These are phyloP conservation scores for Galleria mellonella DNA, from an alignment of 1,140 invertebrate species.

Conservation along the genomic window DNA sequence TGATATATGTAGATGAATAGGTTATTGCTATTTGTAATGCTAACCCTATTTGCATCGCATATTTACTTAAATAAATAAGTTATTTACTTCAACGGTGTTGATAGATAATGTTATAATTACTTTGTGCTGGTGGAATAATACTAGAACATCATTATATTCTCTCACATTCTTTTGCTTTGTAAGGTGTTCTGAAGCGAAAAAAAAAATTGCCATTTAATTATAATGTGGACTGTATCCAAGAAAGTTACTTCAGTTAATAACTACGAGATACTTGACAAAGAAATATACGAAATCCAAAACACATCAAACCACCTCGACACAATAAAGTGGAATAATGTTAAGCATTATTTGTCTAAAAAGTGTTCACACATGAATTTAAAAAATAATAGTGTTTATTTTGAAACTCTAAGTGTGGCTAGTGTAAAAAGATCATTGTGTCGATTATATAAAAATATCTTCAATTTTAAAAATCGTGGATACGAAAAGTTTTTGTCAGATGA, in stretches of 20 bases:
- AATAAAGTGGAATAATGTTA: conserved; percentile 33
- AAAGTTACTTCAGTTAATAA: conserved; percentile 12
- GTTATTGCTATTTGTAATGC: not conserved
- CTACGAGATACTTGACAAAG: conserved; percentile 15
- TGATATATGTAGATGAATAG: too few relatives aligned
- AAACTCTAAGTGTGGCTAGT: conserved; percentile 46
- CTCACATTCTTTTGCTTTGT: not conserved
- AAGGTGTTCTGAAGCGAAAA: too few relatives aligned
- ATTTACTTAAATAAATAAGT: conserved; percentile 22
- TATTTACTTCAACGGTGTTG: conserved; percentile 50
- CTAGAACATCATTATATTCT: not conserved
- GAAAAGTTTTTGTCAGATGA: conserved; percentile 61
- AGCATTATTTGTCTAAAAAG: conserved; percentile 36
- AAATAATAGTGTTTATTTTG: conserved; percentile 41
- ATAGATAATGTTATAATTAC: conserved; percentile 1
- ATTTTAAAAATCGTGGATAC: conserved; percentile 41
- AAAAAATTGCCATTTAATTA: too few relatives aligned
- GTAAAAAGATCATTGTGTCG: conserved; percentile 44
- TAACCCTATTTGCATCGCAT: conserved; percentile 17
- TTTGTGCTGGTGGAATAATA: not conserved
- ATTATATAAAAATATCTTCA: conserved; percentile 46
- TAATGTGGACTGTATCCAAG: not conserved
- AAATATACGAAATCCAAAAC: not conserved
- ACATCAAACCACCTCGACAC: too few relatives aligned
- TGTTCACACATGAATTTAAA: conserved; percentile 26